phyloP scores from a whole-genome alignment of 2,113 vertebrate species.

The Myrmecophaga tridactyla region DNA sequence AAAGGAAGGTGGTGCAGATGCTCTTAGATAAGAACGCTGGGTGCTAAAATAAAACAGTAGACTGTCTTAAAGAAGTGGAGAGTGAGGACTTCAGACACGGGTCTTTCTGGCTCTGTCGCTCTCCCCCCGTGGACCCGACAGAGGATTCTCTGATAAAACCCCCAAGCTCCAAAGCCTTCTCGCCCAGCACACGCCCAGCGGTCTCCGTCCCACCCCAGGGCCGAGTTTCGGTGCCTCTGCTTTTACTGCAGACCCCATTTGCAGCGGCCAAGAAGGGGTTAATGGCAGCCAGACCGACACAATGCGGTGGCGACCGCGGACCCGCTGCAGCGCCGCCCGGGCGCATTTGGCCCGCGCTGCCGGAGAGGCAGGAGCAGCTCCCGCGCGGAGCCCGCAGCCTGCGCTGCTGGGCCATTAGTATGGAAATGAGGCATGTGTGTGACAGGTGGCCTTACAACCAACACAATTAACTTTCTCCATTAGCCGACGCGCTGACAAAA shows the following conservation, averaged over 20 bases:
- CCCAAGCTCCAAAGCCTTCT: neutral
- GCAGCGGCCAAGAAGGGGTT: conserved; percentile 64
- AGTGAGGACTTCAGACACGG: neutral
- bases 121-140: neutral
- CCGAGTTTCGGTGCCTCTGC: neutral
- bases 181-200: neutral
- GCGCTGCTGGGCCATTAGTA: conserved; percentile 93
- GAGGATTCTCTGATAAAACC: neutral
- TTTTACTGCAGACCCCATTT: neutral
- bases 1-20: neutral
- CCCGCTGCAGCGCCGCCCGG: conserved; percentile 76
- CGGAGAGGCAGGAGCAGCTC: conserved; percentile 84
- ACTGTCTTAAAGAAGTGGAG: conserved; percentile 13
- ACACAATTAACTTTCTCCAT: conserved; percentile 97
- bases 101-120: accelerated
- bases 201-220: neutral
- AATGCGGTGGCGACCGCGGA: conserved; percentile 79
- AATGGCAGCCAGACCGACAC: conserved; percentile 66
- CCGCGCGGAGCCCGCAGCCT: conserved; percentile 87
- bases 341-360: conserved; percentile 85
- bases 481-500: conserved; percentile 91
- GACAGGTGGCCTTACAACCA: conserved; percentile 97
- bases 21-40: neutral
- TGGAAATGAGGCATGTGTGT: conserved; percentile 95
- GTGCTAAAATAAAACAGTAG: neutral